phyloP scores from a whole-genome alignment of 2,797 vertebrate genomes.

The Cynopterus sphinx region DNA sequence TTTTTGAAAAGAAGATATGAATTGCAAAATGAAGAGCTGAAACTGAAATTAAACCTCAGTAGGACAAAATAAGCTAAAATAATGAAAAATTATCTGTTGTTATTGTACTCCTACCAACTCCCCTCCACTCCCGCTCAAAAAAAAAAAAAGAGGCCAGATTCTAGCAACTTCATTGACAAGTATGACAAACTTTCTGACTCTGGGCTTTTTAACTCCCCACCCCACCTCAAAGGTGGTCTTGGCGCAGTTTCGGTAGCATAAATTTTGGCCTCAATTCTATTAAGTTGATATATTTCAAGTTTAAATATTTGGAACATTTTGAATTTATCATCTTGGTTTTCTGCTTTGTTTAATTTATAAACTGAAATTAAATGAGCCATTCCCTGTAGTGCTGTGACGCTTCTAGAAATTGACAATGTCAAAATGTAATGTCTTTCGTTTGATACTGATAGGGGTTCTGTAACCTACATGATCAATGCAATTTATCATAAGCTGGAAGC shows the following conservation, averaged over 20 bases:
- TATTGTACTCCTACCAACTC: not conserved
- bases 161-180: not conserved
- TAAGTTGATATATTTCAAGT: constrained; percentile 49
- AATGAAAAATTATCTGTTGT: constrained; percentile 24
- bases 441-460: constrained; percentile 78
- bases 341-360: constrained; percentile 78
- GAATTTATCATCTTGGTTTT: constrained; percentile 71
- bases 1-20: not conserved
- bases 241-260: constrained; percentile 5
- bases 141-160: not conserved
- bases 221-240: not conserved
- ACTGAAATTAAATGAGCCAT: constrained; percentile 78
- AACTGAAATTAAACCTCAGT: constrained; percentile 22
- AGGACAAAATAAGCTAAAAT: constrained; percentile 23
- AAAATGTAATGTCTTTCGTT: constrained; percentile 80
- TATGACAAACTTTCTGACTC: not conserved
- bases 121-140: not conserved
- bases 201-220: not conserved
- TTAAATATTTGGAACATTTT: constrained; percentile 67
- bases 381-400: constrained; percentile 57
- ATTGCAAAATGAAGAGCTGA: constrained; percentile 14
- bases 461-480: constrained; percentile 79
- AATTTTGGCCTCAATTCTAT: not conserved
- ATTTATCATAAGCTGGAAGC: constrained; percentile 78
- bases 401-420: constrained; percentile 78